Conservation (phyloP, 2,113 vertebrate genomes). For the Centropus unirufus region DNA sequence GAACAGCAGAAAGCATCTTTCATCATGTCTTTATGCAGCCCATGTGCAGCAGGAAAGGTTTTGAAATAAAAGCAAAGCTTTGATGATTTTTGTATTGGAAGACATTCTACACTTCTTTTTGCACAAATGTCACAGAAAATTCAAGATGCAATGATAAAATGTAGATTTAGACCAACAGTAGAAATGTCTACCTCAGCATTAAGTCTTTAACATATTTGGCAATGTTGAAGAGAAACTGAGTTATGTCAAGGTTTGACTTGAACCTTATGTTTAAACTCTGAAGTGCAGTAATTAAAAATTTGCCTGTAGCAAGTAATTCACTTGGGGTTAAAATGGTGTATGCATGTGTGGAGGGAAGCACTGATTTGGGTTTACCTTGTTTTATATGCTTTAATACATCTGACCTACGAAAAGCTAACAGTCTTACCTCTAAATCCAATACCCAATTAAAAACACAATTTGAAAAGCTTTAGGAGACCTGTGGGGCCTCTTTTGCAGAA, state of each 20-base stretch:
- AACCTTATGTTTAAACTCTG: slow-evolving; percentile 69
- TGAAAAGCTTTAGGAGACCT: slow-evolving; percentile 80
- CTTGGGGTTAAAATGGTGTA: slow-evolving; percentile 69
- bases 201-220: slow-evolving; percentile 66
- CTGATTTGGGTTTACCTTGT: slow-evolving; percentile 63
- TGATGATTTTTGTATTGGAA: neutral
- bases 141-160: neutral
- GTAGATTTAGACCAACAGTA: slow-evolving; percentile 45
- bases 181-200: slow-evolving; percentile 24
- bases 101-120: neutral
- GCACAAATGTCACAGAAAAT: neutral
- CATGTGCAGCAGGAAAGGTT: neutral
- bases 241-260: slow-evolving; percentile 61
- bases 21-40: neutral
- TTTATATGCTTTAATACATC: slow-evolving; percentile 68
- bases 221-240: slow-evolving; percentile 66
- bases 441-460: slow-evolving; percentile 83
- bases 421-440: slow-evolving; percentile 70
- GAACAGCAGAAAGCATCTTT: neutral
- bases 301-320: slow-evolving; percentile 76
- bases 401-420: slow-evolving; percentile 71
- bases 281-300: slow-evolving; percentile 75
- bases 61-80: neutral
- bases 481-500: slow-evolving; percentile 76
- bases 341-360: slow-evolving; percentile 39